Evolutionary conservation across 1,140 invertebrate species (phyloP).

Genomic region (Nebria ingens): DNA sequence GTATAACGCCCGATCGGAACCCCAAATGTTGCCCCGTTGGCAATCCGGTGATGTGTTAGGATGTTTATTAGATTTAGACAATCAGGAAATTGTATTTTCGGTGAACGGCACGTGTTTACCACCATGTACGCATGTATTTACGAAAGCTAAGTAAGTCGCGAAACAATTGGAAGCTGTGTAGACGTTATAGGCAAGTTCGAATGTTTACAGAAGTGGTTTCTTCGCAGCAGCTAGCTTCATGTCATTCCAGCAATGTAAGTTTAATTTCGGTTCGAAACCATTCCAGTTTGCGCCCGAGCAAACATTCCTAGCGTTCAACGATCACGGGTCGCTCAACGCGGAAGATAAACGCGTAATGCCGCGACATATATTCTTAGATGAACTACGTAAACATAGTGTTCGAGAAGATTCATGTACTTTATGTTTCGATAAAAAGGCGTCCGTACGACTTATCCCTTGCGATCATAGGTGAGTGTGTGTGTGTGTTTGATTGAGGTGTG

Average conservation of each 20-base stretch:
- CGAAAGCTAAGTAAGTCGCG: slow-evolving; percentile 63
- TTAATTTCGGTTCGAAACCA: slow-evolving; percentile 81
- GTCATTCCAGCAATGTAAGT: slow-evolving; percentile 89
- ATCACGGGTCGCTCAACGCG: slow-evolving; percentile 54
- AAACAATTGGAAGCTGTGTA: not conserved
- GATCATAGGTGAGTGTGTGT: slow-evolving; percentile 58
- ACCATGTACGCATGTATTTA: slow-evolving; percentile 63
- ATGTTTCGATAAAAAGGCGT: slow-evolving; percentile 73
- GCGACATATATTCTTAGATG: slow-evolving; percentile 63
- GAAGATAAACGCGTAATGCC: slow-evolving; percentile 63
- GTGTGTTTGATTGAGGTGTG: not conserved
- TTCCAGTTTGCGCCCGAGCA: slow-evolving; percentile 64
- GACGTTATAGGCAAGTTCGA: not conserved
- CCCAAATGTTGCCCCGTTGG: slow-evolving; percentile 59
- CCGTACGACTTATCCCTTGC: slow-evolving; percentile 67
- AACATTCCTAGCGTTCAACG: slow-evolving; percentile 65
- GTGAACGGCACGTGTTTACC: slow-evolving; percentile 68
- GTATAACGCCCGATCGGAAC: slow-evolving; percentile 70
- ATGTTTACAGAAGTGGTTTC: slow-evolving; percentile 59
- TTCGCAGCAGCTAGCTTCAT: slow-evolving; percentile 92
- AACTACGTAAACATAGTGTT: slow-evolving; percentile 62
- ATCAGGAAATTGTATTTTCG: slow-evolving; percentile 66
- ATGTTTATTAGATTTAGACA: slow-evolving; percentile 66
- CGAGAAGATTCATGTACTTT: slow-evolving; percentile 79
- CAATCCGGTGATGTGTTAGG: slow-evolving; percentile 76